Percentiles rank a stretch among this genome's conserved stretches.
These are phyloP conservation scores for Chaetura pelagica DNA, from an alignment of 2,113 vertebrate species.

Conservation along the genomic window DNA sequence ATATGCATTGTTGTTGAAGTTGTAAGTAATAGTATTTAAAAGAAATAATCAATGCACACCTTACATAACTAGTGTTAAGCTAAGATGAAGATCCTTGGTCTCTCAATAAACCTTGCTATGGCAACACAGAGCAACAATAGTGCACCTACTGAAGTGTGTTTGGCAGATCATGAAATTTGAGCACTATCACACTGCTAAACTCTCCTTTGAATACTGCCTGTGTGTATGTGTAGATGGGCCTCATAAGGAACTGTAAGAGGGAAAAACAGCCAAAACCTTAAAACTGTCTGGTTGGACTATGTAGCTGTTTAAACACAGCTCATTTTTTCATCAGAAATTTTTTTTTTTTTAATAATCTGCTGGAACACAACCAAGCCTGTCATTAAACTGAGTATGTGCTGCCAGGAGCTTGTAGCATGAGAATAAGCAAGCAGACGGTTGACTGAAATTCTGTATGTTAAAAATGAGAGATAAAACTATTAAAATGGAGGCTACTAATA, in stretches of 20 bases:
- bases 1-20: neutral
- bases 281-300: neutral
- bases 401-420: conserved; percentile 18
- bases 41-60: neutral
- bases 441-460: neutral
- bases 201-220: neutral
- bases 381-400: neutral
- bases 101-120: neutral
- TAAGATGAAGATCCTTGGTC: neutral
- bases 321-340: neutral
- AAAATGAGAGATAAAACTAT: neutral
- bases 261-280: conserved; percentile 3
- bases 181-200: neutral
- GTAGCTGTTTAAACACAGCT: conserved; percentile 18
- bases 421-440: neutral
- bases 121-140: neutral
- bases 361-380: conserved; percentile 30
- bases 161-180: neutral
- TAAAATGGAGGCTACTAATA: neutral
- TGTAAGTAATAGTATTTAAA: neutral
- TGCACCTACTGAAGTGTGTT: neutral
- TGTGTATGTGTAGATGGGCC: neutral
- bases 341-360: neutral
- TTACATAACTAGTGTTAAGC: neutral
- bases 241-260: neutral